Evolutionary conservation across 1,140 invertebrate species (phyloP).

Genomic region (Xylocopa sonorina): DNA sequence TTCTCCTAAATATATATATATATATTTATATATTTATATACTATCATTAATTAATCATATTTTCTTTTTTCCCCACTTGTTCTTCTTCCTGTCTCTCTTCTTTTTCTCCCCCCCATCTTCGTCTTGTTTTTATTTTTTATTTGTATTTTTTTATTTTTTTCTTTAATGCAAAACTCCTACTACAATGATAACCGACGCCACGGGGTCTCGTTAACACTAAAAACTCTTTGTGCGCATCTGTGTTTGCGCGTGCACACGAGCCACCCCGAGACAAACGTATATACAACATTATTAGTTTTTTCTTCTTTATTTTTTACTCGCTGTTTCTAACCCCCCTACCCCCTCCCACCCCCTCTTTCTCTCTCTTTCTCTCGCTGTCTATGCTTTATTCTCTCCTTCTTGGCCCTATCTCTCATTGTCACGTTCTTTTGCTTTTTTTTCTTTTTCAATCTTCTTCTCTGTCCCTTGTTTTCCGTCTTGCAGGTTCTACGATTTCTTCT

Average conservation of each 20-base stretch:
- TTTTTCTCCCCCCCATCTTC: conserved; percentile 35
- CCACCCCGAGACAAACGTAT: conserved; percentile 80
- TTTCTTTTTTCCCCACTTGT: conserved; percentile 45
- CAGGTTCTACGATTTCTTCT: conserved; percentile 42
- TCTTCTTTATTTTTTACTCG: conserved; percentile 38
- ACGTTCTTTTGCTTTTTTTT: conserved; percentile 10
- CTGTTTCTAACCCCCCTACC: conserved; percentile 16
- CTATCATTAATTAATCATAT: conserved; percentile 74
- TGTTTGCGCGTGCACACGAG: conserved; percentile 78
- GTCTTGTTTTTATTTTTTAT: conserved; percentile 53
- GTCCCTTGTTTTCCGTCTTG: conserved; percentile 13
- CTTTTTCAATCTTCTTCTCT: not conserved
- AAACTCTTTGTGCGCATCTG: conserved; percentile 73
- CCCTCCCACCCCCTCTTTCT: not conserved
- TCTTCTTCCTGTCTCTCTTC: conserved; percentile 56
- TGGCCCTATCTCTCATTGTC: conserved; percentile 38
- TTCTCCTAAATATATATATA: conserved; percentile 76
- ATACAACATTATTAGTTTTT: conserved; percentile 76
- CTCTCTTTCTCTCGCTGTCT: conserved; percentile 19
- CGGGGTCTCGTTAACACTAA: conserved; percentile 71
- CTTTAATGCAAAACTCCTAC: conserved; percentile 80
- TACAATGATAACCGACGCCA: conserved; percentile 79
- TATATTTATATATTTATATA: conserved; percentile 52
- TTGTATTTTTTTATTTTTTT: conserved; percentile 47
- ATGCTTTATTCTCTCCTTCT: conserved; percentile 2